Evolutionary conservation across 2,113 vertebrate genomes (phyloP), one percentile per base, ranked within the genome.

Genomic region (Megaptera novaeangliae): DNA sequence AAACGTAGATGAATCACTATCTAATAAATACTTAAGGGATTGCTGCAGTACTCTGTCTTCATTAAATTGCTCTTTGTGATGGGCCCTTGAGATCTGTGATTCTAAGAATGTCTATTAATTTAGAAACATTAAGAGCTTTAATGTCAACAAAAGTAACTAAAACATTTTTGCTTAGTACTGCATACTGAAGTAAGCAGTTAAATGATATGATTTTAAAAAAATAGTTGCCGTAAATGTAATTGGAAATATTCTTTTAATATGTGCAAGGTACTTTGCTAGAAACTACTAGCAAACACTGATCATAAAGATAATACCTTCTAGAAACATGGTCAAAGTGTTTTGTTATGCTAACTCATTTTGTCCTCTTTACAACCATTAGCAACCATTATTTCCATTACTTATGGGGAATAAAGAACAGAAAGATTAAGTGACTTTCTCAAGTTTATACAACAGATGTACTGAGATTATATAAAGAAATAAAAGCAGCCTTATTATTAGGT

Each of bases 21-120:
- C 61, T 97, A 84, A 97, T 90, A 95, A 96, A 80, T 87, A 57
- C 69, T 94, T 91, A 44, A 78, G 49, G 55, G 27, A 83, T 74
- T 63, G 5, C 41, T 44, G 14, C 27, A 74, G 57, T 74, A 52
- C 5, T 55, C 46, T 39, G 23, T 80, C 74, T 92, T 94, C 91
- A 94, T 97, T 84, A 92, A 96, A 75, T 81, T 71, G 49, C 63
- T 84, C 68, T 63, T 44, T 94, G 15, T 90, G 91, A 92, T 36
- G 44, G 78, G 87, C 36, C 68, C n/a, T 77, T 87, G 27, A 83
- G 18, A 87, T 61, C 57, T 86, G 29, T 69, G 63, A 69, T 85
- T 57, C 85, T 82, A 82, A 94, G 61, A 89, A 55, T 88, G 12
- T 86, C 69, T 82, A 29, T 46, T 95, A 61, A 84, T 84, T 80